Evolutionary conservation across 2,797 vertebrate species (phyloP).

Genomic region (Halcyon leucocephala): DNA sequence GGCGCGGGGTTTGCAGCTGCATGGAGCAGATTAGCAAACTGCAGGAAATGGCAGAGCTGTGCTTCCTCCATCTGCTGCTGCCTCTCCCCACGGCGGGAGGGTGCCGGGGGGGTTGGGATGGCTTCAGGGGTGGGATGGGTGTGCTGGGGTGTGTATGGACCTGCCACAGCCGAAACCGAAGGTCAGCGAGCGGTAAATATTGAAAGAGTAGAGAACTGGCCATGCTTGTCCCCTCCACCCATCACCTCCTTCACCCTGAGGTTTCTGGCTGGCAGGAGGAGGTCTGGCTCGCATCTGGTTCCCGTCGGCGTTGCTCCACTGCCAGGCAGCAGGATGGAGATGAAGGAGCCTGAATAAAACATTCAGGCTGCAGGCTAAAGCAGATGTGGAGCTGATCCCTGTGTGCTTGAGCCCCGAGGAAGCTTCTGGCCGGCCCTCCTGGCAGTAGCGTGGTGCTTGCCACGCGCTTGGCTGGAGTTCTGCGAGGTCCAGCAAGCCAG

Average conservation of each 20-base stretch:
- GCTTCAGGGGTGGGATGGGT: not conserved
- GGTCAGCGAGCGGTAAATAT: not conserved
- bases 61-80: not conserved
- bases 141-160: accelerated
- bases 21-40: not conserved
- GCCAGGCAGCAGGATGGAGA: not conserved
- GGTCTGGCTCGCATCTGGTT: not conserved
- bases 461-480: accelerated
- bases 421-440: not conserved
- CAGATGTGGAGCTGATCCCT: not conserved
- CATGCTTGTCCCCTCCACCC: accelerated
- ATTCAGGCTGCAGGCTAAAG: not conserved
- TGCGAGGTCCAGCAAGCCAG: accelerated
- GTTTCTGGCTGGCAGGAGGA: not conserved
- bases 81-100: not conserved
- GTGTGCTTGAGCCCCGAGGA: not conserved
- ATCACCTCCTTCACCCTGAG: not conserved
- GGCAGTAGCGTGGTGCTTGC: not conserved
- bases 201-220: not conserved
- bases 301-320: accelerated
- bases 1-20: not conserved
- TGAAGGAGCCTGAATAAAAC: not conserved
- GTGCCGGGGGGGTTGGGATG: accelerated
- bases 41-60: not conserved
- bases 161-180: accelerated